phyloP scores from a whole-genome alignment of 2,113 vertebrate genomes.

The Polyodon spathula region DNA sequence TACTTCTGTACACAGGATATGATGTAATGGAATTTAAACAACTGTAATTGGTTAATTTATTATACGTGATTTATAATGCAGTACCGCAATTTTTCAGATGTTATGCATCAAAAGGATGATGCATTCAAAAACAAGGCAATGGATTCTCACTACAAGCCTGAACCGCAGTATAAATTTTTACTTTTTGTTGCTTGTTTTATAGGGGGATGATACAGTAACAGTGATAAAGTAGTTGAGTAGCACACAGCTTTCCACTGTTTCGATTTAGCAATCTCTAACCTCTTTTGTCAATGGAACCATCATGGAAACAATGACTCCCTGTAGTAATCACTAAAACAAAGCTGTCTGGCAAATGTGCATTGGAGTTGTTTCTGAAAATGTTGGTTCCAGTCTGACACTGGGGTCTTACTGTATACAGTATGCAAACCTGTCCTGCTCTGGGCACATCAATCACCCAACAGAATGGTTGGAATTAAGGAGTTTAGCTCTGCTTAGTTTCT shows the following conservation, averaged over 20 bases:
- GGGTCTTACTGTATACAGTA: conserved; percentile 36
- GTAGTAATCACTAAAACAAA: conserved; percentile 40
- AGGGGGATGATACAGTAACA: conserved; percentile 21
- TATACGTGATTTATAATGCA: too few relatives aligned
- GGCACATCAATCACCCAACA: conserved; percentile 52
- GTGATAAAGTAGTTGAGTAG: conserved; percentile 29
- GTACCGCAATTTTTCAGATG: too few relatives aligned
- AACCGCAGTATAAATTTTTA: too few relatives aligned
- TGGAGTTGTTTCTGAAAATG: conserved; percentile 43
- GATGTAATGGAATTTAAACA: too few relatives aligned
- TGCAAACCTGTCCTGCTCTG: conserved; percentile 40
- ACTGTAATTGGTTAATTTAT: too few relatives aligned
- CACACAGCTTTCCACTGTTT: conserved; percentile 38
- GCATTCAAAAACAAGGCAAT: too few relatives aligned
- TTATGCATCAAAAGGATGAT: too few relatives aligned
- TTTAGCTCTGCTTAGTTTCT: conserved; percentile 44
- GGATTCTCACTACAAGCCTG: too few relatives aligned
- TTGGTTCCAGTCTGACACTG: conserved; percentile 31
- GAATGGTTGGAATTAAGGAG: conserved; percentile 43
- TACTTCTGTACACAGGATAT: too few relatives aligned
- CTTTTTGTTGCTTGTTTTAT: too few relatives aligned
- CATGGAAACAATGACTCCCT: conserved; percentile 40
- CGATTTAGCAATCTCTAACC: conserved; percentile 32
- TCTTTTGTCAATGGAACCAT: conserved; percentile 34
- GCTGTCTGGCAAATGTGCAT: conserved; percentile 50